phyloP scores from a whole-genome alignment of 2,888 invertebrate genomes.

The Apodemia mormo region DNA sequence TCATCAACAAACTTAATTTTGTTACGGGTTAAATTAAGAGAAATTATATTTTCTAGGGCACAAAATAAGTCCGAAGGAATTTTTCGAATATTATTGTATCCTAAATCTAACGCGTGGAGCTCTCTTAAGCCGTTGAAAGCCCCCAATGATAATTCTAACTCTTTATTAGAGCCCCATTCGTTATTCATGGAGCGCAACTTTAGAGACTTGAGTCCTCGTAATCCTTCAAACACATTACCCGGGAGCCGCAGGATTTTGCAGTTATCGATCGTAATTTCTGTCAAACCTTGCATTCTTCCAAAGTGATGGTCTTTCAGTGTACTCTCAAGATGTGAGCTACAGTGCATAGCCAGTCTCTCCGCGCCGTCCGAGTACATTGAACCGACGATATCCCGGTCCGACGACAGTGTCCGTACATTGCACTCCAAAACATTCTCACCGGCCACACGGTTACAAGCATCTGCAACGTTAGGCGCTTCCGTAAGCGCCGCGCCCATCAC shows the following conservation, averaged over 20 bases:
- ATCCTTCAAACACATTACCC: constrained; percentile 89
- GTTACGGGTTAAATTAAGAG: constrained; percentile 92
- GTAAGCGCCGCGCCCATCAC: constrained; percentile 79
- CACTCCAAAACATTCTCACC: constrained; percentile 79
- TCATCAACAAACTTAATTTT: constrained; percentile 89
- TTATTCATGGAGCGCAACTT: constrained; percentile 89
- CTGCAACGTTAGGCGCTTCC: constrained; percentile 74
- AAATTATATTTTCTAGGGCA: constrained; percentile 89
- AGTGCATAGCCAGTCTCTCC: constrained; percentile 87
- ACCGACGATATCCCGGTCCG: constrained; percentile 84
- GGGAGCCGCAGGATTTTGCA: constrained; percentile 91
- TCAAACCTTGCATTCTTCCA: constrained; percentile 87
- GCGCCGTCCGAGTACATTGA: constrained; percentile 86
- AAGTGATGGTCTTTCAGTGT: constrained; percentile 87
- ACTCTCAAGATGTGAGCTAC: constrained; percentile 86
- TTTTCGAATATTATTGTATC: constrained; percentile 89
- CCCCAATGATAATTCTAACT: constrained; percentile 86
- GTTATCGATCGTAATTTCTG: constrained; percentile 87
- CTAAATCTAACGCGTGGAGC: constrained; percentile 88
- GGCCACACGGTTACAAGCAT: constrained; percentile 71
- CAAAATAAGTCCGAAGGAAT: constrained; percentile 91
- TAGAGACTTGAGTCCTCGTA: constrained; percentile 89
- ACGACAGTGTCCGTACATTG: constrained; percentile 86
- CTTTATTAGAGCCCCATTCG: constrained; percentile 87
- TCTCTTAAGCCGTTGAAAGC: constrained; percentile 90